Evolutionary conservation across 2,113 vertebrate species (phyloP), one percentile per base, ranked within the genome.

Genomic region (Cheilinus undulatus): DNA sequence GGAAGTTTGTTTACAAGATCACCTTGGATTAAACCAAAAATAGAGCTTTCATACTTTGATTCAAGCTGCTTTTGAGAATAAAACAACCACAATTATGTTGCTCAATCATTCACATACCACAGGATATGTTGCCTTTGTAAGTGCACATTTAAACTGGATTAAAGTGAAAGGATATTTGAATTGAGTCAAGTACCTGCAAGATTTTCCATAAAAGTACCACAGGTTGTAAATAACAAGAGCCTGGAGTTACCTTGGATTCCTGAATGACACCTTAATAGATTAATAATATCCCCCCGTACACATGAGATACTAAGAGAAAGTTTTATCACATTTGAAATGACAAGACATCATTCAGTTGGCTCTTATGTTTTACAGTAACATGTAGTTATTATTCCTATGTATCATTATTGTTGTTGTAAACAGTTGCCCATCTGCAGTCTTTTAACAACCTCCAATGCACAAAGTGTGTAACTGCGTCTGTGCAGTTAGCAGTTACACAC

Each of bases 241-340:
- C 60, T 34, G 30, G 8, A 22, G 36, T 62, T 58, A 10, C 2
- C 12, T 67, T 53, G 53, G 24, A 70, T 69, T 68, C 70, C 82
- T 75, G 59, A 77, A 68, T 63, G 53, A 78, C 38, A 73, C 51
- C 11, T 64, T 42, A 46, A 64, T 40, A 65, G 38, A 73, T 61
- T 56, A 71, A 27, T 14, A 54, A 23, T 66, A 68, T n/a, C 34
- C 78, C 69, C 66, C 69, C 84, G 80, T 58, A 86, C 69, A 36
- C 28, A 84, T 50, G 65, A 40, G 43, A 36, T 30, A 71, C 49
- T 51, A 77, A 46, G 53, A 56, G 59, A 75, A 48, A 15, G 48
- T 61, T 76, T 50, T 48, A 83, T 90, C 85, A 87, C 84, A 86
- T 83, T 84, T 86, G 78, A 84, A 87, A 90, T 78, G 69, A 88